Evolutionary conservation across 2,888 invertebrate species (phyloP).

Genomic region (Harpalus rubripes): DNA sequence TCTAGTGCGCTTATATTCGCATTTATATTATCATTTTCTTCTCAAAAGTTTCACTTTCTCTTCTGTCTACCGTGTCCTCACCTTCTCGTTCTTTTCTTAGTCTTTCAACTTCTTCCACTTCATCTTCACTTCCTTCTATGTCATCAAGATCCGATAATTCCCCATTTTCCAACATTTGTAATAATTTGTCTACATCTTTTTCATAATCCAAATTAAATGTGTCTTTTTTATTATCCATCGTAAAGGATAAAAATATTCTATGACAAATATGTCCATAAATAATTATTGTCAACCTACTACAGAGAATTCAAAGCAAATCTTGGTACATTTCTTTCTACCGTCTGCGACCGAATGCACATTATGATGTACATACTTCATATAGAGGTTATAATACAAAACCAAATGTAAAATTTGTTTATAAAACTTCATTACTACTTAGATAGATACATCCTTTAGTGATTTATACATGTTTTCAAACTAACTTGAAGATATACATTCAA

Average conservation of each 20-base stretch:
- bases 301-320: conserved; percentile 15
- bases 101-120: conserved; percentile 30
- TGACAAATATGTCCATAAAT: conserved; percentile 19
- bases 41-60: conserved; percentile 26
- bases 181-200: conserved; percentile 29
- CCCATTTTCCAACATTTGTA: conserved; percentile 24
- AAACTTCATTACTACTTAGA: conserved; percentile 8
- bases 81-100: conserved; percentile 31
- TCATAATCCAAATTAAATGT: conserved; percentile 28
- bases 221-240: conserved; percentile 30
- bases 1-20: conserved; percentile 21
- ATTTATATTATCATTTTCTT: conserved; percentile 15
- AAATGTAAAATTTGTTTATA: conserved; percentile 21
- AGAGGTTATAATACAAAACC: conserved; percentile 19
- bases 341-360: conserved; percentile 32
- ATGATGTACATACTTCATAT: conserved; percentile 12
- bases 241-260: neutral
- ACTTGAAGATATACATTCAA: neutral
- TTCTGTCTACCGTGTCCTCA: conserved; percentile 28
- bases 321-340: conserved; percentile 23
- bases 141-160: conserved; percentile 45
- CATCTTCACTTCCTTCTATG: conserved; percentile 26
- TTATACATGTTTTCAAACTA: conserved; percentile 20
- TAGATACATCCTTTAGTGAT: neutral
- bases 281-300: conserved; percentile 30